A percentile compares a stretch with the other conserved stretches of the same genome.
phyloP scores from a whole-genome alignment of 2,797 vertebrate species.

The Antrozous pallidus region DNA sequence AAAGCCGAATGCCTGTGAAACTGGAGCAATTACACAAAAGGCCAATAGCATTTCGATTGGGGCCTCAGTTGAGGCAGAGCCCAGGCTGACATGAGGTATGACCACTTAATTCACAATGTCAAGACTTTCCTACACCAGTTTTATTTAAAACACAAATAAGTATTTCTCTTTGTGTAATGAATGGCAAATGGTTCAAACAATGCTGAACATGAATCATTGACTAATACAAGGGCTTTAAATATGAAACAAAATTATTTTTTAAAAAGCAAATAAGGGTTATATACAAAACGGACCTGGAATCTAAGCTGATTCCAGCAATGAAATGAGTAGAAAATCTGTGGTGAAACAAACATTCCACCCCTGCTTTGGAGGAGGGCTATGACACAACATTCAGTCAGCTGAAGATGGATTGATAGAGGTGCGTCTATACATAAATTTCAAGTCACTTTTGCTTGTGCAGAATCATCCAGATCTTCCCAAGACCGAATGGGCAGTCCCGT shows the following conservation, averaged over 20 bases:
- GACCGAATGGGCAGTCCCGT: constrained; percentile 65
- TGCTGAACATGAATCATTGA: constrained; percentile 61
- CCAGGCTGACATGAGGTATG: background rate
- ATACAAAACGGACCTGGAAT: constrained; percentile 75
- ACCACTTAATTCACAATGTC: constrained; percentile 36
- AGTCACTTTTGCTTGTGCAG: constrained; percentile 69
- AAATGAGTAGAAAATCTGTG: constrained; percentile 53
- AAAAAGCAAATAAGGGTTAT: constrained; percentile 77
- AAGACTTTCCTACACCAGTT: constrained; percentile 66
- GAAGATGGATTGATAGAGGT: constrained; percentile 53
- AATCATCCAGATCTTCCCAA: constrained; percentile 67
- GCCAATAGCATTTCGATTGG: background rate
- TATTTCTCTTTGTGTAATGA: constrained; percentile 56
- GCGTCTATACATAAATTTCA: constrained; percentile 56
- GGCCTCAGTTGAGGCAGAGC: background rate
- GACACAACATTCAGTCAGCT: constrained; percentile 66
- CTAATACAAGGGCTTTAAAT: constrained; percentile 81
- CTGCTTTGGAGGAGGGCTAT: constrained; percentile 68
- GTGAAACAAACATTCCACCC: constrained; percentile 60
- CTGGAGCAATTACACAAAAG: background rate
- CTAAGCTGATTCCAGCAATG: constrained; percentile 59
- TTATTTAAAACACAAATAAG: constrained; percentile 80
- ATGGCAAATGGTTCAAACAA: constrained; percentile 61
- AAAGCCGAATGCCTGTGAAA: background rate
- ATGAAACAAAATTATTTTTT: constrained; percentile 76